A percentile compares a stretch with the other conserved stretches of the same genome.
Evolutionary conservation across 2,797 vertebrate species (phyloP).

Genomic region (Xenentodon cancila): DNA sequence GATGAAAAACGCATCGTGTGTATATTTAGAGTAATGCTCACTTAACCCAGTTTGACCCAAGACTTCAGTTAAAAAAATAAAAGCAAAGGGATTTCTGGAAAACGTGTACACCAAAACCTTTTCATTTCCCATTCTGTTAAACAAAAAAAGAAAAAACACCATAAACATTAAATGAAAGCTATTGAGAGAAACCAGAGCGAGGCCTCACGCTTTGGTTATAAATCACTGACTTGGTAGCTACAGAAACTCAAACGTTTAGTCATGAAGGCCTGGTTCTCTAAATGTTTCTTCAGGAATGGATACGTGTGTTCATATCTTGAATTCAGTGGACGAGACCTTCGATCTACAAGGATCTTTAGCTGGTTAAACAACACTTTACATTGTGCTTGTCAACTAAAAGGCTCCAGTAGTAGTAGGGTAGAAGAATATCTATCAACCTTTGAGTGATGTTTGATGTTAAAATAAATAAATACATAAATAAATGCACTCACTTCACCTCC

Average conservation of each 20-base stretch:
- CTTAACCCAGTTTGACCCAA: conserved; percentile 7
- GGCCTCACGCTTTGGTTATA: background rate
- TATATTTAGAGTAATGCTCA: conserved; percentile 57
- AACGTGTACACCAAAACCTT: no score
- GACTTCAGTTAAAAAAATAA: no score
- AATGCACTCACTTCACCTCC: conserved; percentile 62
- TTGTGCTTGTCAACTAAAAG: conserved; percentile 58
- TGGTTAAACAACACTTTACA: conserved; percentile 50
- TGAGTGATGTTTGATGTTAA: conserved; percentile 81
- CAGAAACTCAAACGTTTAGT: conserved; percentile 38
- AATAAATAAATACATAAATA: conserved; percentile 61
- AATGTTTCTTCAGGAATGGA: conserved; percentile 51
- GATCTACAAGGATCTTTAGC: conserved; percentile 54
- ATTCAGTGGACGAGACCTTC: conserved; percentile 49
- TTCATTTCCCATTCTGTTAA: no score
- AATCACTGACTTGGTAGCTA: conserved; percentile 55
- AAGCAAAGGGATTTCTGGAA: no score
- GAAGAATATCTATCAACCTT: conserved; percentile 55
- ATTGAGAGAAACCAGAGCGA: no score
- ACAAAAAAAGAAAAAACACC: no score
- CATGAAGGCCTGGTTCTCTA: conserved; percentile 49
- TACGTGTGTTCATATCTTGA: conserved; percentile 39
- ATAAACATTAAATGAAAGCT: no score
- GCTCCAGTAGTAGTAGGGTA: conserved; percentile 46
- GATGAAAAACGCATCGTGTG: conserved; percentile 75